A percentile compares a stretch with the other conserved stretches of the same genome.
Conservation (phyloP, 2,888 invertebrate species). For the Paralinhomoeus sp. region DNA sequence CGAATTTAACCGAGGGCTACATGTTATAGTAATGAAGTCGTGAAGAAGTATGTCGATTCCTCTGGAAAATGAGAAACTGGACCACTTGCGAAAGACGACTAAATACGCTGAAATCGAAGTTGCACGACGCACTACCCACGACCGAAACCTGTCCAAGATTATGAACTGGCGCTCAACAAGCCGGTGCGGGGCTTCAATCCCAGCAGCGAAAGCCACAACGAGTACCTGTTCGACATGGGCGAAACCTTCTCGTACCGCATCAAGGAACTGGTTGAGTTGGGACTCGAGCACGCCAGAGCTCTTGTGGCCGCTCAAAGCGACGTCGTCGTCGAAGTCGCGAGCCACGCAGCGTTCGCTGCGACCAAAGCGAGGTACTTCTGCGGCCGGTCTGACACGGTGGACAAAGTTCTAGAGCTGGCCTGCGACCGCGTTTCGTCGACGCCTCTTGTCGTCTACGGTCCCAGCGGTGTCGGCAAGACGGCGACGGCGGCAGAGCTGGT, state of each 20-base stretch:
- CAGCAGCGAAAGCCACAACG: too few species aligned
- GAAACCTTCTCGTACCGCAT: not conserved
- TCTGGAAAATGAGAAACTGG: too few species aligned
- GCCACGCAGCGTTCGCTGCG: not conserved
- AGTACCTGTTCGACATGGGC: not conserved
- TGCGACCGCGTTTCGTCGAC: slow-evolving; percentile 39
- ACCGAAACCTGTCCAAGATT: not conserved
- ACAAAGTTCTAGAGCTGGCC: not conserved
- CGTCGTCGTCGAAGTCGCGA: not conserved
- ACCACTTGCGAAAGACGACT: not conserved
- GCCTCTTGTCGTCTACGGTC: slow-evolving; percentile 45
- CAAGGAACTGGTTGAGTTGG: not conserved
- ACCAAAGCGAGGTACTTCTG: not conserved
- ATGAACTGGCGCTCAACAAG: not conserved
- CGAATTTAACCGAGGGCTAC: not conserved
- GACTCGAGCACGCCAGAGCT: not conserved
- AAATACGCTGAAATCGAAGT: not conserved
- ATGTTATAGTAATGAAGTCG: too few species aligned
- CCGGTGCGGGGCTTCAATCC: not conserved
- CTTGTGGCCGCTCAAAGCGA: not conserved
- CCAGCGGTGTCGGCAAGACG: slow-evolving; percentile 87
- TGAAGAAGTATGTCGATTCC: too few species aligned
- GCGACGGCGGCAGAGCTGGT: slow-evolving; percentile 58
- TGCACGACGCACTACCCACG: too few species aligned
- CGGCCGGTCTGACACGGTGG: not conserved